A percentile compares a stretch with the other conserved stretches of the same genome.
These are phyloP conservation scores for Alligator sinensis DNA, from an alignment of 2,113 vertebrate species.

Conservation along the genomic window DNA sequence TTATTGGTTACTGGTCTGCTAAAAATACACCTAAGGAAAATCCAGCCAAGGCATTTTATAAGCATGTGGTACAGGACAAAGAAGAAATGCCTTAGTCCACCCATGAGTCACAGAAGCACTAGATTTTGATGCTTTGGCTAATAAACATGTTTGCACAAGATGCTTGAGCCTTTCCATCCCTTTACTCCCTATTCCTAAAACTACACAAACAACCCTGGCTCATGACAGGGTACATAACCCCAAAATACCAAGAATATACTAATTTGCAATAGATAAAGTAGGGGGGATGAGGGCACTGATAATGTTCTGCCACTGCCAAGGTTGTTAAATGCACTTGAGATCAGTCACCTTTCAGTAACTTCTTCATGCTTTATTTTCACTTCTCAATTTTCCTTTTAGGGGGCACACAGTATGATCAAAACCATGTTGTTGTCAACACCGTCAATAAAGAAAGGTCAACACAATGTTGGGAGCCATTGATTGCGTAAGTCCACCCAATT, in stretches of 20 bases:
- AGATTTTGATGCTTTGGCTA: too few species aligned
- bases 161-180: too few species aligned
- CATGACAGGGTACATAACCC: too few species aligned
- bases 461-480: slow-evolving; percentile 89
- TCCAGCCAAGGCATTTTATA: not conserved
- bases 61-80: not conserved
- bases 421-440: slow-evolving; percentile 89
- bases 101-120: too few species aligned
- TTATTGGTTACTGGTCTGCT: not conserved
- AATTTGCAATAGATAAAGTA: not conserved
- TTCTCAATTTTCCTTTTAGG: slow-evolving; percentile 79
- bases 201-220: too few species aligned
- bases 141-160: too few species aligned
- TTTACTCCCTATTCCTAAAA: not conserved
- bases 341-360: not conserved
- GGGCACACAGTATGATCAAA: slow-evolving; percentile 89
- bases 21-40: not conserved
- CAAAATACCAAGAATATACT: too few species aligned
- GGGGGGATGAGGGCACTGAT: not conserved
- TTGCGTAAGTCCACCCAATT: slow-evolving; percentile 77
- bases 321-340: too few species aligned
- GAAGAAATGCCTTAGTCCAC: too few species aligned
- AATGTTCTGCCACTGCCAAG: too few species aligned
- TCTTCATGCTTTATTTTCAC: not conserved
- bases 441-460: slow-evolving; percentile 80